Evolutionary conservation across 2,888 invertebrate species (phyloP).

Genomic region (Leucania comma): DNA sequence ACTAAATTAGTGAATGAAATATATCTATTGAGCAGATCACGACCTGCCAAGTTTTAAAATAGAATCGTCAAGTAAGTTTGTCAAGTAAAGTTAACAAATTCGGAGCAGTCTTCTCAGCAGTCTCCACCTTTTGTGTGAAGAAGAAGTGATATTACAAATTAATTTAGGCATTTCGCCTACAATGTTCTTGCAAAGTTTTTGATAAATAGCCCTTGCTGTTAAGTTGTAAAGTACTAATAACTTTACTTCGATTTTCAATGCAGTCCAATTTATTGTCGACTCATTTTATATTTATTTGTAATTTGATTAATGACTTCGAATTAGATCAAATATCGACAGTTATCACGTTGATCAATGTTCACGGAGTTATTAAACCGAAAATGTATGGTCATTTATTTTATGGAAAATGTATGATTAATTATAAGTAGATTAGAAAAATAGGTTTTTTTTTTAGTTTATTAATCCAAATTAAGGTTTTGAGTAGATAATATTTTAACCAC

Average conservation of each 20-base stretch:
- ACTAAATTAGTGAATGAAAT: neutral
- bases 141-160: slow-evolving; percentile 60
- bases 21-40: neutral
- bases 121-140: slow-evolving; percentile 50
- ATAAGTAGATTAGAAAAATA: neutral
- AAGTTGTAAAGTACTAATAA: slow-evolving; percentile 25
- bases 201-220: slow-evolving; percentile 57
- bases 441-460: neutral
- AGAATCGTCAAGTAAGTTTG: slow-evolving; percentile 37
- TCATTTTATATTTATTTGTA: slow-evolving; percentile 22
- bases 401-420: slow-evolving; percentile 3
- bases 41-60: slow-evolving; percentile 39
- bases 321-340: slow-evolving; percentile 1
- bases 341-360: neutral
- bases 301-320: slow-evolving; percentile 39
- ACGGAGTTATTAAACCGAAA: neutral
- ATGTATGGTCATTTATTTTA: neutral
- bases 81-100: slow-evolving; percentile 52
- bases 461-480: neutral
- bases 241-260: slow-evolving; percentile 40
- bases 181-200: slow-evolving; percentile 55
- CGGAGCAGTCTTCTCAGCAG: slow-evolving; percentile 42
- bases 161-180: slow-evolving; percentile 55
- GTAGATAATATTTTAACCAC: too few relatives aligned
- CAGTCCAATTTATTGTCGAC: slow-evolving; percentile 28